Evolutionary conservation across 2,797 vertebrate genomes (phyloP).

Genomic region (Eulemur rubriventer): DNA sequence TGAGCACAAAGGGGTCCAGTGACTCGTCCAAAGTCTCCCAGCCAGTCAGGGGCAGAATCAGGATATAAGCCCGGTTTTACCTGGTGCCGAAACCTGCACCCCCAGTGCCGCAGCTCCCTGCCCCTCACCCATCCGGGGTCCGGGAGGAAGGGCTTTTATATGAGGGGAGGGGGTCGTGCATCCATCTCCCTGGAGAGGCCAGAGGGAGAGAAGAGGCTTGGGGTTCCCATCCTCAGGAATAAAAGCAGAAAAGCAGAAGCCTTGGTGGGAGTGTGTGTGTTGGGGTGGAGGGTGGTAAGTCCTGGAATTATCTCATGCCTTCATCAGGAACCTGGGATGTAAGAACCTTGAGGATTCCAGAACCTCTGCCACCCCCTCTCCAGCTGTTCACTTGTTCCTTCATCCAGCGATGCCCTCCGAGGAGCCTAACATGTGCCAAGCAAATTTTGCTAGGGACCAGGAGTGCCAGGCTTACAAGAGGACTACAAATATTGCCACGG

Average conservation of each 20-base stretch:
- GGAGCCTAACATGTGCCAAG: neutral
- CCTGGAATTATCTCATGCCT: accelerated
- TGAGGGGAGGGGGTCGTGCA: neutral
- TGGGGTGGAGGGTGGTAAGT: neutral
- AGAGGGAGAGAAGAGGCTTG: neutral
- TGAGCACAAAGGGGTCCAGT: neutral
- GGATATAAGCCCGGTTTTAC: neutral
- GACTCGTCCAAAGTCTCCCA: neutral
- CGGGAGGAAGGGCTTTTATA: neutral
- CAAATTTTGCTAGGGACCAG: neutral
- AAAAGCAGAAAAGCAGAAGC: neutral
- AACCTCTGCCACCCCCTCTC: neutral
- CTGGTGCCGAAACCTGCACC: no score
- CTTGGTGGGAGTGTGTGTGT: neutral
- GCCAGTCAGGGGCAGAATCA: neutral
- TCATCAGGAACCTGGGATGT: neutral
- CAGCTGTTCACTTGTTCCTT: neutral
- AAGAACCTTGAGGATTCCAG: neutral
- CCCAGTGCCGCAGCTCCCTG: neutral
- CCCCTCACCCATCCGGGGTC: neutral
- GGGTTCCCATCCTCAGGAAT: neutral
- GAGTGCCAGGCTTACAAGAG: neutral
- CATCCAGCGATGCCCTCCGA: neutral
- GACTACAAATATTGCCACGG: neutral
- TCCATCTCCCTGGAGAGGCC: neutral